These are phyloP conservation scores for Pelodiscus sinensis DNA, from an alignment of 2,113 vertebrate genomes.

Conservation along the genomic window DNA sequence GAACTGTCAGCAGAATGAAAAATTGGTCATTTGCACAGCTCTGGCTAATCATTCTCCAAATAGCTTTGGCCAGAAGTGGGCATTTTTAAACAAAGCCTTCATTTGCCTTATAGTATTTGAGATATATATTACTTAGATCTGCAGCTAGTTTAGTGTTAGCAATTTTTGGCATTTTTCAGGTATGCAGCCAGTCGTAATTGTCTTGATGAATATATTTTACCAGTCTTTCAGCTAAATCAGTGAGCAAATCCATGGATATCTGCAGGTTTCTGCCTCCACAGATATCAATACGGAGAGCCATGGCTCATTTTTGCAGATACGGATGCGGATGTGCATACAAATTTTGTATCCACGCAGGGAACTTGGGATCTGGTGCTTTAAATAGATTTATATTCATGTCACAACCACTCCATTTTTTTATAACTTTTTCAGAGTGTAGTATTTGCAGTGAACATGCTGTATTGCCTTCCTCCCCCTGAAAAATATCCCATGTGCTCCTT, in stretches of 20 bases:
- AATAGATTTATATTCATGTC: background rate
- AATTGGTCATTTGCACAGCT: background rate
- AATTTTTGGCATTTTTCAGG: background rate
- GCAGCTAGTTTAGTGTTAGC: background rate
- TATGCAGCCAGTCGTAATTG: background rate
- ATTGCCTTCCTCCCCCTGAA: too few relatives aligned
- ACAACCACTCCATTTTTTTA: background rate
- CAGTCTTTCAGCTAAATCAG: background rate
- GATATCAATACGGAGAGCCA: too few relatives aligned
- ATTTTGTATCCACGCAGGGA: too few relatives aligned
- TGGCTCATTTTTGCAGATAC: too few relatives aligned
- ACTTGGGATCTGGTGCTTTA: background rate
- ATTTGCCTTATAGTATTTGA: background rate
- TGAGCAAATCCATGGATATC: background rate
- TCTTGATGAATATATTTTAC: background rate
- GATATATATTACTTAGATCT: background rate
- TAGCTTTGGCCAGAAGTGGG: background rate
- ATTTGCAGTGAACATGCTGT: too few relatives aligned
- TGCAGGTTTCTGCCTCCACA: too few relatives aligned
- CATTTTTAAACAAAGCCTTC: background rate
- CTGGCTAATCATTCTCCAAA: background rate
- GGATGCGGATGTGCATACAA: too few relatives aligned
- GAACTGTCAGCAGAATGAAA: background rate
- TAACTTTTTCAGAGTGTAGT: background rate
- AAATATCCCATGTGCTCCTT: too few relatives aligned